Evolutionary conservation across 2,113 vertebrate genomes (phyloP), one percentile per base, ranked within the genome.

Genomic region (Okapia johnstoni): DNA sequence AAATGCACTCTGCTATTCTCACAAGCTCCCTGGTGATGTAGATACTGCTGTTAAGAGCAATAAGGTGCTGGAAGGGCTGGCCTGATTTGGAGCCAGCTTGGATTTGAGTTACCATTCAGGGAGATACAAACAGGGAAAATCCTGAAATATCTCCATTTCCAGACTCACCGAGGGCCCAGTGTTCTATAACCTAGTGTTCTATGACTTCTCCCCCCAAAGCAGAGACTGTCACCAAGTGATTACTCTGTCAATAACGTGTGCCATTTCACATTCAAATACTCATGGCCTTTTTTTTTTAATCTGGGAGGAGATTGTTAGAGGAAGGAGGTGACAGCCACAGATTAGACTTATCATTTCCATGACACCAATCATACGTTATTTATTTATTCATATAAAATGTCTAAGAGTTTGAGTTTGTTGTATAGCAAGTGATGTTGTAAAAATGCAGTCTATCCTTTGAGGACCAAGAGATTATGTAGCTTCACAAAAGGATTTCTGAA

Each of bases 261-360:
- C 63, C 60, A 81, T 77, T 93, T 98, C 84, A 79, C 55, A 55
- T 85, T 96, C 63, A 96, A 90, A 90, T 80, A 93, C 11, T 10
- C 21, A 10, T 63, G 93, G 21, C 7, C 6, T 85, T 88, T 85
- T 90, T 88, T 96, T 94, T 25, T 43, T 23, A 73, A 81, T 95
- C 94, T 92, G 73, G 98, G 95, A 84, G 92, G 84, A 95, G 85
- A 96, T 57, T 98, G 54, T 96, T 98, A 92, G 89, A 93, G 66
- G 30, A 96, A 83, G 92, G 92, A 96, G 95, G 96, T 92, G 93
- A 80, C 54, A 66, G 80, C 57, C 57, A 87, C 25, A 95, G 96
- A 97, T 96, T 97, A 90, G 76, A 76, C 85, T 97, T 96, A 93
- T 86, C 96, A 57, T 85, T 94, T 97, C 84, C 60, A 81, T 95